Base-by-base conservation (phyloP, 1,140 invertebrate genomes). In the Helicorthomorpha holstii region DNA sequence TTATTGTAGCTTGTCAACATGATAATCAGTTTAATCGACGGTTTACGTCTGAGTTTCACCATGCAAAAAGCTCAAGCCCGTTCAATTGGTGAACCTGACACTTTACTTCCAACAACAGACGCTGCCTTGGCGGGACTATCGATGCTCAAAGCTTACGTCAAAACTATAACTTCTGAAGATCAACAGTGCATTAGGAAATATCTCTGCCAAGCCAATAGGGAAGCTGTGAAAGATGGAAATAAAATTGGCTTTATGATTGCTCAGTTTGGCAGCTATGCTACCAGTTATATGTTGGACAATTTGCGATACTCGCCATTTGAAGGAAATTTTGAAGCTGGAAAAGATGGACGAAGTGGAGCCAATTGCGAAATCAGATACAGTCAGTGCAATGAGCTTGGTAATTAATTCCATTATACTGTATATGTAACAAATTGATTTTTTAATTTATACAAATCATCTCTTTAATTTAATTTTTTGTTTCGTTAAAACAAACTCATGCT, bases 381-480 rank as follows among this genome's bases (percentile, higher is more conserved):
- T 53, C 76, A 85, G 61, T 91, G 87, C 66, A 89, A 89, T 66
- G 83, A 87, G 70, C 16, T 34, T n/a, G n/a, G n/a, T n/a, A n/a
- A n/a, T n/a, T n/a, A n/a, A n/a, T n/a, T n/a, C n/a, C n/a, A n/a
- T n/a, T n/a, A n/a, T n/a, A n/a, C n/a, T n/a, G n/a, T n/a, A n/a
- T n/a, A n/a, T n/a, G n/a, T n/a, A n/a, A n/a, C n/a, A n/a, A n/a
- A n/a, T n/a, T n/a, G n/a, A n/a, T n/a, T n/a, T n/a, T n/a, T n/a
- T n/a, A n/a, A n/a, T n/a, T n/a, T n/a, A n/a, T n/a, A n/a, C n/a
- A n/a, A n/a, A n/a, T n/a, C n/a, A n/a, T n/a, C n/a, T n/a, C n/a
- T n/a, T n/a, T n/a, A n/a, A n/a, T n/a, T n/a, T n/a, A n/a, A n/a
- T n/a, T n/a, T n/a, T n/a, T n/a, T n/a, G n/a, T n/a, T n/a, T n/a